A percentile compares a stretch with the other conserved stretches of the same genome.
Conservation (phyloP, 2,113 vertebrate species). For the Channa maculata region DNA sequence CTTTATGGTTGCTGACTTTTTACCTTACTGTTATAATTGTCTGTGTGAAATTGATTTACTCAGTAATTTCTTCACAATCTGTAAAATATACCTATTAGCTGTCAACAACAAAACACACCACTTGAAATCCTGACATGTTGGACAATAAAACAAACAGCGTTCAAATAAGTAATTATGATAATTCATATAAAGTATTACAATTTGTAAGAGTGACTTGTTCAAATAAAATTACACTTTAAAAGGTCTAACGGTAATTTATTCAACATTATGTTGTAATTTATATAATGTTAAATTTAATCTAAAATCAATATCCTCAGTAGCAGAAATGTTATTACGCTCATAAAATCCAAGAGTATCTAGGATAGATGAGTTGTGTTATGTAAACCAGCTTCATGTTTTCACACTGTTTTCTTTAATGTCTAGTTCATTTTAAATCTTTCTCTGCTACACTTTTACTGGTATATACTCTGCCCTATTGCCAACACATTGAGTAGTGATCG, state of each 20-base stretch:
- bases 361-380: too few species aligned
- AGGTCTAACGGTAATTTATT: background rate
- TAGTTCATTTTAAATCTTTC: too few species aligned
- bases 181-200: slow-evolving; percentile 6
- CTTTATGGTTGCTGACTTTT: slow-evolving; percentile 37
- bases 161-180: slow-evolving; percentile 32
- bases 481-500: too few species aligned
- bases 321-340: background rate
- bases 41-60: slow-evolving; percentile 48
- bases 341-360: too few species aligned
- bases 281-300: background rate
- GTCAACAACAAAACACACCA: background rate
- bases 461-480: too few species aligned
- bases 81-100: slow-evolving; percentile 13
- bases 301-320: too few species aligned
- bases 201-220: slow-evolving; percentile 5
- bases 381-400: too few species aligned
- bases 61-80: slow-evolving; percentile 41
- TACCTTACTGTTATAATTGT: slow-evolving; percentile 35
- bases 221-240: slow-evolving; percentile 13
- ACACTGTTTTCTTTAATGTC: too few species aligned
- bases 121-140: slow-evolving; percentile 5
- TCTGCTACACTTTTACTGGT: too few species aligned
- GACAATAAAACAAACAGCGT: slow-evolving; percentile 15
- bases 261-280: background rate